Percentiles rank a stretch among this genome's conserved stretches.
These are phyloP conservation scores for Zaprionus vittiger DNA, from an alignment of 1,140 invertebrate species.

Conservation along the genomic window DNA sequence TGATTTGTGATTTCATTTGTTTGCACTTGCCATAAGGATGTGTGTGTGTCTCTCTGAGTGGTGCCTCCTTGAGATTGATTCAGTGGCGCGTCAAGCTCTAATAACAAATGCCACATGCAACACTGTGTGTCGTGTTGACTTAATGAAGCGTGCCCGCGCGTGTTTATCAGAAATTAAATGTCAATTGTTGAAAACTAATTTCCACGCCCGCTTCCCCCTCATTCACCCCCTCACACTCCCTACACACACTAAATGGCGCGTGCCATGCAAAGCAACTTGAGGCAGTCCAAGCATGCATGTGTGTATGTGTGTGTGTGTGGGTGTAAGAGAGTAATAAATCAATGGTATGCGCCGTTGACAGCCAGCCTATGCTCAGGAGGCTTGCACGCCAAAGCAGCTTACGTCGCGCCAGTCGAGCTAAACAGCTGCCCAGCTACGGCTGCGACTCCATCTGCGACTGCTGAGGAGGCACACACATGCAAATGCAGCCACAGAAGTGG, in stretches of 20 bases:
- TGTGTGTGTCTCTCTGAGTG: constrained; percentile 15
- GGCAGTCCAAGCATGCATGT: constrained; percentile 7
- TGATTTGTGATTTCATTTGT: constrained; percentile 76
- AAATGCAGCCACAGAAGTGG: constrained; percentile 37
- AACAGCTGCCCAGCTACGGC: background rate
- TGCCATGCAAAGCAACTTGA: constrained; percentile 46
- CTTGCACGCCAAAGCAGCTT: constrained; percentile 35
- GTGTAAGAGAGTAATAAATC: constrained; percentile 52
- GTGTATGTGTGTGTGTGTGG: background rate
- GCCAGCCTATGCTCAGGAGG: constrained; percentile 53
- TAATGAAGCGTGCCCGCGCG: constrained; percentile 76
- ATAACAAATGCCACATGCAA: constrained; percentile 75
- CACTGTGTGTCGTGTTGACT: constrained; percentile 75
- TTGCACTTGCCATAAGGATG: constrained; percentile 50
- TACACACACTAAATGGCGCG: constrained; percentile 67
- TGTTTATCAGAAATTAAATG: constrained; percentile 83
- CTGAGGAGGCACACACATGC: constrained; percentile 16
- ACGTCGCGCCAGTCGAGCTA: background rate
- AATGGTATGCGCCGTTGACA: constrained; percentile 65
- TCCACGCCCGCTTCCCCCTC: constrained; percentile 41
- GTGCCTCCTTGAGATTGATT: constrained; percentile 30
- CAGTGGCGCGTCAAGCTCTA: constrained; percentile 50
- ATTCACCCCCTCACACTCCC: background rate
- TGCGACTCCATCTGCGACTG: background rate
- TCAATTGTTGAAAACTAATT: constrained; percentile 83